A percentile compares a stretch with the other conserved stretches of the same genome.
Conservation (phyloP, 2,113 vertebrate genomes). For the Lichenostomus cassidix region DNA sequence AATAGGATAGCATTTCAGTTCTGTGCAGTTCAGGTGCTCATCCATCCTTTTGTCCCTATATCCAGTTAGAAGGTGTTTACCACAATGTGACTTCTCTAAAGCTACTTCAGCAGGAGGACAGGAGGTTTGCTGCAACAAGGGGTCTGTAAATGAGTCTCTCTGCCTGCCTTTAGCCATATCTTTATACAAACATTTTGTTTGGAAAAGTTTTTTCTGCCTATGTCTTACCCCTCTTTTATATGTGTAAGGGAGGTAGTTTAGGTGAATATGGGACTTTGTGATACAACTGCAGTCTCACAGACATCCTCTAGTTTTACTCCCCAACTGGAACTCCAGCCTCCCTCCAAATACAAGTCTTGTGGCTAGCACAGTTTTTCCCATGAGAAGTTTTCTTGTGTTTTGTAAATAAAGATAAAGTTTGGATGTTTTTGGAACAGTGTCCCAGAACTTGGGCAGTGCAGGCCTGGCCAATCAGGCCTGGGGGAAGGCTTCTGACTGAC, state of each 20-base stretch:
- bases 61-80: neutral
- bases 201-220: neutral
- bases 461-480: too few species aligned
- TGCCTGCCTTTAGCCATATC: neutral
- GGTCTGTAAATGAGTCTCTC: neutral
- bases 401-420: too few species aligned
- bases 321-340: neutral
- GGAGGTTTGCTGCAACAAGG: neutral
- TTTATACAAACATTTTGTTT: neutral
- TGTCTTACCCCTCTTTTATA: neutral
- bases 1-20: neutral
- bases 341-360: neutral
- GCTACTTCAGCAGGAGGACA: neutral
- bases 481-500: too few species aligned
- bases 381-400: too few species aligned
- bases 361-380: too few species aligned
- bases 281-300: neutral
- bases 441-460: too few species aligned
- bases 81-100: neutral
- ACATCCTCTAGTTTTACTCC: neutral
- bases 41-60: neutral
- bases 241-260: neutral
- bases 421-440: too few species aligned
- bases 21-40: neutral
- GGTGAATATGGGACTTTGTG: neutral